These are phyloP conservation scores for Drosophila emarginata DNA, from an alignment of 2,888 invertebrate species.

Conservation along the genomic window DNA sequence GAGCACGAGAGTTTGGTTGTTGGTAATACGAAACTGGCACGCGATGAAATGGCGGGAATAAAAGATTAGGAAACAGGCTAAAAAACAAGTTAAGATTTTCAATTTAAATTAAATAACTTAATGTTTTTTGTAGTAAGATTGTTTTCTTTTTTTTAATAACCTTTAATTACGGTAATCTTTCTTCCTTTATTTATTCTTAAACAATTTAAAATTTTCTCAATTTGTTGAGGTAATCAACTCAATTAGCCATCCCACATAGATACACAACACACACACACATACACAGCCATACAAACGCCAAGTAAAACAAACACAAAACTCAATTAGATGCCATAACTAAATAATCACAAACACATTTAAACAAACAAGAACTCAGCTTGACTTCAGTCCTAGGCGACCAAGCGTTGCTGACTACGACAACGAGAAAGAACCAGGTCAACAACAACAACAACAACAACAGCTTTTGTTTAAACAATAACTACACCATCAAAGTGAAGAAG, in stretches of 20 bases:
- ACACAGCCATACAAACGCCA: conserved; percentile 7
- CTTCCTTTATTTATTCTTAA: not conserved
- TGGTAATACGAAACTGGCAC: conserved; percentile 57
- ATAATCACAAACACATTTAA: conserved; percentile 76
- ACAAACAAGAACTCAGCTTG: conserved; percentile 56
- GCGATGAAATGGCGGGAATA: conserved; percentile 43
- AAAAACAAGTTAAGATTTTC: not conserved
- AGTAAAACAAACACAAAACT: conserved; percentile 57
- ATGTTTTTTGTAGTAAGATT: not conserved
- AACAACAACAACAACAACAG: conserved; percentile 45
- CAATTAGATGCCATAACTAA: conserved; percentile 76
- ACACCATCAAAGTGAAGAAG: conserved; percentile 39
- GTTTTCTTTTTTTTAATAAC: not conserved
- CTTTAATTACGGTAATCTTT: not conserved
- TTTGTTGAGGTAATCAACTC: conserved; percentile 63
- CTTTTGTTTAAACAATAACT: conserved; percentile 68
- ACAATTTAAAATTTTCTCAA: conserved; percentile 33
- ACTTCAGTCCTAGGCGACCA: conserved; percentile 34
- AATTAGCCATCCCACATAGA: conserved; percentile 55
- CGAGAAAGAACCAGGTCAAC: conserved; percentile 56
- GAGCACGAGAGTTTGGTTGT: conserved; percentile 24
- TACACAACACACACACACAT: conserved; percentile 13
- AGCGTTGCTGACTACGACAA: conserved; percentile 35
- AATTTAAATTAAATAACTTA: not conserved
- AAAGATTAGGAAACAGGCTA: conserved; percentile 5